phyloP scores from a whole-genome alignment of 1,140 invertebrate genomes.

The Penaeus japonicus region DNA sequence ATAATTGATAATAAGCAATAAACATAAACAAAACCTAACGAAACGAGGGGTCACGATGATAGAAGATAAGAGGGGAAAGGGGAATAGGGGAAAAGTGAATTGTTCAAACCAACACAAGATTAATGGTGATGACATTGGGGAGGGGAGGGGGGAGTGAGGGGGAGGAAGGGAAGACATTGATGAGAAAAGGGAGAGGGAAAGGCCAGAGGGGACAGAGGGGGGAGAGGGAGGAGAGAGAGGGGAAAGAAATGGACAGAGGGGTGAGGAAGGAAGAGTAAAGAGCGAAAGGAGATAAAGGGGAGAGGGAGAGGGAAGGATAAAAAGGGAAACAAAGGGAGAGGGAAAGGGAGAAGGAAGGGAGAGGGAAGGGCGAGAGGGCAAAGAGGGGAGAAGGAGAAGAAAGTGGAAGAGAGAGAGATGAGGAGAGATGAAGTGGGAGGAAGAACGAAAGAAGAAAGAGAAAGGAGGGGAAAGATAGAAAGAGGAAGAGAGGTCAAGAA shows the following conservation, averaged over 20 bases:
- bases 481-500: not conserved
- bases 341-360: not conserved
- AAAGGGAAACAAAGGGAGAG: not conserved
- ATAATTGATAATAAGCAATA: too few relatives aligned
- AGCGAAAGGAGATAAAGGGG: not conserved
- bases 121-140: too few relatives aligned
- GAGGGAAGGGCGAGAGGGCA: not conserved
- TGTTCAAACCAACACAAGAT: too few relatives aligned
- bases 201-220: not conserved
- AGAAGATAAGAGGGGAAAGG: too few relatives aligned
- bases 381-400: not conserved
- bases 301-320: not conserved
- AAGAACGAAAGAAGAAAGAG: not conserved
- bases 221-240: too few relatives aligned
- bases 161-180: not conserved
- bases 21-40: too few relatives aligned
- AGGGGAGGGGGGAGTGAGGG: too few relatives aligned
- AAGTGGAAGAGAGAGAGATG: not conserved
- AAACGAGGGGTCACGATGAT: too few relatives aligned
- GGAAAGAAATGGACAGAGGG: not conserved
- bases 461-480: not conserved
- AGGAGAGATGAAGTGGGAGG: not conserved
- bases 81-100: too few relatives aligned
- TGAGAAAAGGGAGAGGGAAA: too few relatives aligned
- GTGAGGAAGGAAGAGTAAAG: not conserved